Conservation (phyloP, 2,888 invertebrate genomes). For the Lithophane socia region DNA sequence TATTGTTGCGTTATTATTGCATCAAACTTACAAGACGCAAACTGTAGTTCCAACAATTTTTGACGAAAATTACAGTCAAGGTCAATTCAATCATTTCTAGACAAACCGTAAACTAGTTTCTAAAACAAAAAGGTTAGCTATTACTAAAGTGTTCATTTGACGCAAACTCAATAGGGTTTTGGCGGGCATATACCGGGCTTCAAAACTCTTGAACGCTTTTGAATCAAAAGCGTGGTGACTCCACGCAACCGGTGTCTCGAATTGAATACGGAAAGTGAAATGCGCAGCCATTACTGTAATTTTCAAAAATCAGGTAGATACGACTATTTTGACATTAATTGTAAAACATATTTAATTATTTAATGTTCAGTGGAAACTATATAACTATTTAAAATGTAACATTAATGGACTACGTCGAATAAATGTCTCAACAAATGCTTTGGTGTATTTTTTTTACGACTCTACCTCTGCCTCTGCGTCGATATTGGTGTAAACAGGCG, state of each 20-base stretch:
- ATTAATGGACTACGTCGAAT: slow-evolving; percentile 82
- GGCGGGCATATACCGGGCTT: neutral
- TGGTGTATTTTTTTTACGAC: neutral
- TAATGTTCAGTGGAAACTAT: slow-evolving; percentile 68
- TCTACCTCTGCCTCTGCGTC: neutral
- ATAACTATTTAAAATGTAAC: slow-evolving; percentile 76
- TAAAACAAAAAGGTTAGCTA: neutral
- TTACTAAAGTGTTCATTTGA: neutral
- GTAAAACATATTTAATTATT: slow-evolving; percentile 67
- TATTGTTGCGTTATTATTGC: neutral
- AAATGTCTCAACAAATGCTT: slow-evolving; percentile 80
- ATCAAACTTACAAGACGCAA: neutral
- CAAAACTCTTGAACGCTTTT: neutral
- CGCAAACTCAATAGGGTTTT: neutral
- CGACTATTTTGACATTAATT: slow-evolving; percentile 48
- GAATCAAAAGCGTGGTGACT: neutral
- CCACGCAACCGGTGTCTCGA: neutral
- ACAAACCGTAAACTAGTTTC: neutral
- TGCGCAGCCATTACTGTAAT: slow-evolving; percentile 15
- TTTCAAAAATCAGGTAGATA: slow-evolving; percentile 51
- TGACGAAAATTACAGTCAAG: neutral
- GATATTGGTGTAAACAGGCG: neutral
- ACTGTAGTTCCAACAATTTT: neutral
- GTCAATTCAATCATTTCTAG: too few species aligned
- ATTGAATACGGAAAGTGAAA: neutral